Percentiles rank a stretch among this genome's conserved stretches.
These are phyloP conservation scores for Ictidomys tridecemlineatus DNA, from an alignment of 2,113 vertebrate genomes.

Conservation along the genomic window DNA sequence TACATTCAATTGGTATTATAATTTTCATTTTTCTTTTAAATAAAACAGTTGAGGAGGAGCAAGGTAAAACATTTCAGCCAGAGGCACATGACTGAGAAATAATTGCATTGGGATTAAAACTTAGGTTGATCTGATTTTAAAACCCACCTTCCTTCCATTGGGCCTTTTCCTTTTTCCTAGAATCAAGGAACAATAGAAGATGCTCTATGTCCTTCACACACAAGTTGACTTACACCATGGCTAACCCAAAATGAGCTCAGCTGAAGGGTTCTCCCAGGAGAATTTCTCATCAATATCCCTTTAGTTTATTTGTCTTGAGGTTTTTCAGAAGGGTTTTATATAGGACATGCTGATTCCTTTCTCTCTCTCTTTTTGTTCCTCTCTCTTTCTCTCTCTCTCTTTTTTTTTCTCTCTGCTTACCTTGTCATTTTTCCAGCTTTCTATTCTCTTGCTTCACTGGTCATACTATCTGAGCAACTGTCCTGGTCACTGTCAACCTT, in stretches of 20 bases:
- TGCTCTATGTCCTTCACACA: accelerated
- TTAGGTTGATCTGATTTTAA: neutral
- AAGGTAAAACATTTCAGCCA: neutral
- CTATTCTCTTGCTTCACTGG: neutral
- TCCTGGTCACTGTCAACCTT: neutral
- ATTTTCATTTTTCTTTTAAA: conserved; percentile 7
- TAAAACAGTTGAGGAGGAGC: neutral
- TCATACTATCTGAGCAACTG: neutral
- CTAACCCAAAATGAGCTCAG: neutral
- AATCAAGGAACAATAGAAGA: too few relatives aligned
- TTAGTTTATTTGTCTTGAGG: neutral
- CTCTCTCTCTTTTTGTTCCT: neutral
- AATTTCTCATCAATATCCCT: neutral
- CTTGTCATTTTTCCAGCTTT: neutral
- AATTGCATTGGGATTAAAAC: neutral
- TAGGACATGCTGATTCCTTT: neutral
- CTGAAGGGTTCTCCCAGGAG: neutral
- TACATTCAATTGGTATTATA: neutral
- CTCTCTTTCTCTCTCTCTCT: neutral
- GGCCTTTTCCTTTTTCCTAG: neutral
- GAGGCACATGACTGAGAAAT: neutral
- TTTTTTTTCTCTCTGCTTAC: too few relatives aligned
- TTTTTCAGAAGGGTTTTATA: neutral
- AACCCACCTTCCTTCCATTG: neutral
- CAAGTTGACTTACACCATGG: neutral